Base-by-base conservation (phyloP, 2,113 vertebrate species). In the Corythornis vintsioides region DNA sequence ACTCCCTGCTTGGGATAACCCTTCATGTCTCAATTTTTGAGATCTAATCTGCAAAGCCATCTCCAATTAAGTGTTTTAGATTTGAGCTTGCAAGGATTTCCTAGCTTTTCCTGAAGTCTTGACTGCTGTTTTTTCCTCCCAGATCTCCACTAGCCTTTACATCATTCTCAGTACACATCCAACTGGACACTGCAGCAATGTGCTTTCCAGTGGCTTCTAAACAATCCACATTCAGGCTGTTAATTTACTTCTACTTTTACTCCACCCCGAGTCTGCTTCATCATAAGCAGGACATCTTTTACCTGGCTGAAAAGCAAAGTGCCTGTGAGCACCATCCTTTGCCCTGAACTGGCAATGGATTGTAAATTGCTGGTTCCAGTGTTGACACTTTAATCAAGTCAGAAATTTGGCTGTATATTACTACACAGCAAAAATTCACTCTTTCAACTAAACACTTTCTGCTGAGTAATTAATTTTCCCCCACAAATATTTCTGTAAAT, bases 381-480 rank as follows among this genome's bases (percentile, higher is more conserved):
- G 66, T 45, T 78, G 78, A 79, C 55, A 60, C 57, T 95, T 81
- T 28, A 81, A 81, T 76, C 86, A 93, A 93, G 63, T 56, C 81
- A 92, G 66, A 93, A 92, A 79, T 24, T 63, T 89, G 89, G 55
- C 67, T 82, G 50, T 57, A 20, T 85, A 33, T 26, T 83, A 47
- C 11, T 45, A 4, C 19, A 64, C 5, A 40, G 59, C 42, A 70
- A 90, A 86, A 93, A 33, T 5, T 4, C 33, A 65, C 66, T 93
- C 89, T 96, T 92, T 96, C 74, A 89, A 85, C 70, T 55, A 90
- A 76, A 45, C 45, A 59, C 50, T 85, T 93, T 88, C 78, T 92
- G 59, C 75, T 86, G 81, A 93, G 77, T 52, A 79, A 92, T 92
- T 86, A 33, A 50, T 75, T 91, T 90, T 86, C 69, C 61, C 79